Evolutionary conservation across 2,888 invertebrate species (phyloP), one percentile per base, ranked within the genome.

Genomic region (Entomobrya proxima): DNA sequence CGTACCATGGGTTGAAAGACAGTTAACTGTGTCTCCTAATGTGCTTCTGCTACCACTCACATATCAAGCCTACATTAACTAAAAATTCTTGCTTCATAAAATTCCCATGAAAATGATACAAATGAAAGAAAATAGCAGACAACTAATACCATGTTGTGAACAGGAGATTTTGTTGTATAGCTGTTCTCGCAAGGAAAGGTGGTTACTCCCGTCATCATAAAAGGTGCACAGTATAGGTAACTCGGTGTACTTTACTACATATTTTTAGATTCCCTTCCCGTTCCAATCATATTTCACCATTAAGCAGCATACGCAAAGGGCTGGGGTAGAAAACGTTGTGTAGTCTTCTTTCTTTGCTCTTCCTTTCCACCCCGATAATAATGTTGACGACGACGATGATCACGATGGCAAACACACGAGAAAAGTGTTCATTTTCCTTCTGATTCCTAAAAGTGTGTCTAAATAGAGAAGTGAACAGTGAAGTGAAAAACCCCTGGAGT

Each of bases 61-160:
- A n/a, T n/a, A n/a, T n/a, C n/a, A n/a, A n/a, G n/a, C n/a, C n/a
- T n/a, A n/a, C n/a, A n/a, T n/a, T n/a, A n/a, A n/a, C n/a, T n/a
- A 44, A 69, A 67, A 44, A 44, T 7, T 40, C 27, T 2, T 40
- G 15, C 69, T 69, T 5, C 35, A 13, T n/a, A 15, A 32, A 35
- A 35, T 35, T 44, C 44, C 11, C 37, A 21, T 21, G 67, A 52
- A 79, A 79, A 67, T 79, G 67, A 52, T 79, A 40, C 40, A 61
- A 79, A 50, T 67, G 15, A 50, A 64, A 32, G 13, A 35, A 44
- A 35, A 47, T 50, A 52, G 69, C 67, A n/a, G 67, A 30, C 77
- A 67, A 69, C 67, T 69, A 79, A 79, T 79, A 69, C 79, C 15
- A 50, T 50, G 79, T 52, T 69, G 69, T 79, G 69, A 79, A 67